Evolutionary conservation across 2,113 vertebrate genomes (phyloP).

Genomic region (Carollia perspicillata): DNA sequence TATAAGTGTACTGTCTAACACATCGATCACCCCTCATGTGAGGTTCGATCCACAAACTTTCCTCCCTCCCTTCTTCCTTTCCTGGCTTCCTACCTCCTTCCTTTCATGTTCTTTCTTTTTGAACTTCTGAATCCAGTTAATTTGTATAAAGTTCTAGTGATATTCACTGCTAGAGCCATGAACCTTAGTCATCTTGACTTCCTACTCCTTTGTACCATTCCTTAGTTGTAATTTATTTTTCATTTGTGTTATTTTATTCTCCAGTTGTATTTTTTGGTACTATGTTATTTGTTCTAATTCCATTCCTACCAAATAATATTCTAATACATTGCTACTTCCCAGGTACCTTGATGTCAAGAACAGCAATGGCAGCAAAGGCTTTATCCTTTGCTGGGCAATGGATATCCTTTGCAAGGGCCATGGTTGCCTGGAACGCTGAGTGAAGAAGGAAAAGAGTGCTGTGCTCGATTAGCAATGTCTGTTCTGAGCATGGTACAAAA

Average conservation of each 20-base stretch:
- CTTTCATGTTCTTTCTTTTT: background rate
- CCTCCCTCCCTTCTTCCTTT: background rate
- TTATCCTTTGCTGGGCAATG: background rate
- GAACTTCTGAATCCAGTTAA: background rate
- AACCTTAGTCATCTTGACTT: background rate
- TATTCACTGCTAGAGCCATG: background rate
- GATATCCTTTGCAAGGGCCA: background rate
- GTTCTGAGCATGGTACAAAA: background rate
- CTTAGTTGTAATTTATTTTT: slow-evolving; percentile 24
- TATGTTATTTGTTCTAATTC: background rate
- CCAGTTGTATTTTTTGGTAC: background rate
- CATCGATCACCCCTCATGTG: background rate
- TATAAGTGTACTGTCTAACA: background rate
- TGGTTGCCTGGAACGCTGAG: background rate
- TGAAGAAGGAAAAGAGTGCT: background rate
- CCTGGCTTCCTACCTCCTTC: background rate
- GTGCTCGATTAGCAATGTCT: background rate
- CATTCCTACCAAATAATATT: background rate
- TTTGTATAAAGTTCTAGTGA: background rate
- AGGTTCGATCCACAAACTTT: background rate
- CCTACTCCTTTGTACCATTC: background rate
- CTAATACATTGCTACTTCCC: background rate
- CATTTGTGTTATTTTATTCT: background rate
- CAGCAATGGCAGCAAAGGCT: background rate
- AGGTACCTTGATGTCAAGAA: background rate